These are phyloP conservation scores for Sipha maydis DNA, from an alignment of 2,888 invertebrate species.

Conservation along the genomic window DNA sequence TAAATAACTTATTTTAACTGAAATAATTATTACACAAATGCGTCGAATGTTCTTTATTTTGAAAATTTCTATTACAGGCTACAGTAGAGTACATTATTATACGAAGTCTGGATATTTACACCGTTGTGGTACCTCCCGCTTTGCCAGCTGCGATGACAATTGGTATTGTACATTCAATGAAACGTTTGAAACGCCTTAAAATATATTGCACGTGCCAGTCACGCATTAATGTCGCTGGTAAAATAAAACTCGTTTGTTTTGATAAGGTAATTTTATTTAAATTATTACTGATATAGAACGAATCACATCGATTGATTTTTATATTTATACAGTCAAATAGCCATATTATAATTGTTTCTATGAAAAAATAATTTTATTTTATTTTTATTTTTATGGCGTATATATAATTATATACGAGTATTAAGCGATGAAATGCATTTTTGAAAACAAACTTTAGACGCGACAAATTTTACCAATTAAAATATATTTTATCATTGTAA, in stretches of 20 bases:
- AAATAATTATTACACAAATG: no score
- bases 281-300: neutral
- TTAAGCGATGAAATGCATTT: neutral
- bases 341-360: no score
- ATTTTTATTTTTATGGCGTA: neutral
- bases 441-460: neutral
- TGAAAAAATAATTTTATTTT: no score
- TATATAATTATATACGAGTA: neutral
- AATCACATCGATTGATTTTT: no score
- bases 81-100: constrained; percentile 74
- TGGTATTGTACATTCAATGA: constrained; percentile 82
- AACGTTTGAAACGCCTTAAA: constrained; percentile 74
- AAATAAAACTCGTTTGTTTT: constrained; percentile 85
- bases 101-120: constrained; percentile 87
- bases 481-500: neutral
- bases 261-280: constrained; percentile 76
- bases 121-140: constrained; percentile 93
- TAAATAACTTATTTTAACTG: no score
- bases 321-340: no score
- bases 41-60: neutral
- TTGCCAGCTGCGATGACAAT: constrained; percentile 89
- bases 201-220: constrained; percentile 85
- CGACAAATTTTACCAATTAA: neutral
- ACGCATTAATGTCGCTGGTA: constrained; percentile 82
- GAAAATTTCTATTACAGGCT: constrained; percentile 68